phyloP scores from a whole-genome alignment of 2,113 vertebrate species.

The Origma solitaria region DNA sequence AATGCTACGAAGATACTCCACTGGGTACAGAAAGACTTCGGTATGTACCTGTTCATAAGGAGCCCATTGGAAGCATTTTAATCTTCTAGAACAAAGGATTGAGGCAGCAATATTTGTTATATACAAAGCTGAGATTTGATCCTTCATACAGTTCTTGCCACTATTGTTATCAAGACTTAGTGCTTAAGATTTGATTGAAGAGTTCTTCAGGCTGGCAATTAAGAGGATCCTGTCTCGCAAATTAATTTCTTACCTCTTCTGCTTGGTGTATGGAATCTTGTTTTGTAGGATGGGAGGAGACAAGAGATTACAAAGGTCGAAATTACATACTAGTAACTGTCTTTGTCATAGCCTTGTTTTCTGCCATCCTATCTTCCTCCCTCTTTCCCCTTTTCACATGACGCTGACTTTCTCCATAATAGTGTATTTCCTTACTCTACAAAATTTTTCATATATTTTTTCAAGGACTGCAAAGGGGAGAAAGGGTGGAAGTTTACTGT shows the following conservation, averaged over 20 bases:
- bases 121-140: not conserved
- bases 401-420: not conserved
- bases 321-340: not conserved
- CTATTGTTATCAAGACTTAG: not conserved
- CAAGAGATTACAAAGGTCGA: not conserved
- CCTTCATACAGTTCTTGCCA: not conserved
- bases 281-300: not conserved
- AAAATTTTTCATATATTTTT: not conserved
- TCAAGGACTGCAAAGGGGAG: not conserved
- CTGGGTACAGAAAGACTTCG: not conserved
- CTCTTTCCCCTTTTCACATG: not conserved
- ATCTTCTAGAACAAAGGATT: not conserved
- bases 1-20: not conserved
- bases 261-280: not conserved
- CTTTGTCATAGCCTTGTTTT: slow-evolving; percentile 13
- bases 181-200: not conserved
- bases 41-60: not conserved
- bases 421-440: not conserved
- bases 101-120: not conserved
- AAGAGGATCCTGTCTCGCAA: not conserved
- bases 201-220: not conserved
- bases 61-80: not conserved
- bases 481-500: slow-evolving; percentile 39
- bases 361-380: not conserved
- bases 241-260: not conserved